Evolutionary conservation across 2,797 vertebrate species (phyloP), one percentile per base, ranked within the genome.

Genomic region (Synanceia verrucosa): DNA sequence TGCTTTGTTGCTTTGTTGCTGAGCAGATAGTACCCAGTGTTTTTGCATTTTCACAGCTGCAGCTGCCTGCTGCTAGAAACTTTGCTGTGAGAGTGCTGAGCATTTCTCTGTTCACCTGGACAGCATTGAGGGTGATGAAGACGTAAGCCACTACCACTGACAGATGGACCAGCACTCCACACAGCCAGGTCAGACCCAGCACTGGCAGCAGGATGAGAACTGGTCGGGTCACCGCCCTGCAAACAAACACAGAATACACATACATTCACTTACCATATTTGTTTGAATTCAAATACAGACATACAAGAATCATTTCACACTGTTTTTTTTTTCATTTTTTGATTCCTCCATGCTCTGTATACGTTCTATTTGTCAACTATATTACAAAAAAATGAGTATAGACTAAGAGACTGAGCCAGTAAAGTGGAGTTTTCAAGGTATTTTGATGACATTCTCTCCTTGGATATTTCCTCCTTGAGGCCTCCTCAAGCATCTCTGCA

Each of bases 151-250:
- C 89, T 0, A 93, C 46, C 0, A 95, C 89, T 68, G 94, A 95
- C 52, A 97, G 92, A 78, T 97, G 96, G 6, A 96, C 97, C 23
- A 98, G 92, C 34, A 97, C 51, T 4, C 97, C 95, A 13, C 95
- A 97, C 6, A 96, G 82, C 97, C 97, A 98, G n/a, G 96, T 97
- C 61, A 98, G 93, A 39, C 98, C 96, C 85, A 98, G 92, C 19
- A 97, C 91, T 0, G 97, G 96, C 65, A 97, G 93, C 64, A 99
- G 92, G 62, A 97, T 96, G 66, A 97, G 91, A 33, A 97, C 57
- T 0, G 96, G 97, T 6, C 97, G 96, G 10, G 95, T 95, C 0
- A 92, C 95, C 33, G 96, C 95, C 97, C 97, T 97, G 83, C 3
- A 63, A 21, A 62, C 19, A 68, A 1, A 23, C 13, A 67, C 16